A percentile compares a stretch with the other conserved stretches of the same genome.
These are phyloP conservation scores for Drosophila busckii DNA, from an alignment of 1,140 invertebrate species.

Conservation along the genomic window DNA sequence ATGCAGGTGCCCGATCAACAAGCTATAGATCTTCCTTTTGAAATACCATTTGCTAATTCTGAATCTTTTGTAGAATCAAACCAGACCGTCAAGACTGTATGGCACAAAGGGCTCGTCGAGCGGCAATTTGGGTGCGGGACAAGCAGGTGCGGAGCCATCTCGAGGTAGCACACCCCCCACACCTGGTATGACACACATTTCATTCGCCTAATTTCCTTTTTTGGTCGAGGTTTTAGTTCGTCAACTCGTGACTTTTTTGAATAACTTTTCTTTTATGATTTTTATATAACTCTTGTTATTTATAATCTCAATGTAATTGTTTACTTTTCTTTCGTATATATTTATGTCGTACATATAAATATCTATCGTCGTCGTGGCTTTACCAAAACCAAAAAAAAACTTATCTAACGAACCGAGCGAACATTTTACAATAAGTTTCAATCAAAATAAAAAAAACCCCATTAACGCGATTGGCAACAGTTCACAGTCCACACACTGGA, in stretches of 20 bases:
- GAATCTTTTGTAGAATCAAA: slow-evolving; percentile 62
- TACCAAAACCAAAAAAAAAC: neutral
- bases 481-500: too few species aligned
- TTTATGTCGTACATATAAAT: slow-evolving; percentile 22
- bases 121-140: slow-evolving; percentile 90
- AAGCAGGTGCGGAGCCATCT: slow-evolving; percentile 86
- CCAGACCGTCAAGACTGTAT: slow-evolving; percentile 87
- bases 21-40: neutral
- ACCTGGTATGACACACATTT: slow-evolving; percentile 89
- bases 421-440: slow-evolving; percentile 8
- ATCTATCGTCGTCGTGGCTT: neutral
- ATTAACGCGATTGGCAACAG: too few species aligned
- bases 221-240: slow-evolving; percentile 68
- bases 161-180: slow-evolving; percentile 99
- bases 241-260: slow-evolving; percentile 41
- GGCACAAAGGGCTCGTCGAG: slow-evolving; percentile 91
- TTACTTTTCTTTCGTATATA: slow-evolving; percentile 22
- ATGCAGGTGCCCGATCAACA: slow-evolving; percentile 83
- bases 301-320: slow-evolving; percentile 30
- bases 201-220: slow-evolving; percentile 65
- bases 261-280: slow-evolving; percentile 47
- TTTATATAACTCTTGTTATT: slow-evolving; percentile 45
- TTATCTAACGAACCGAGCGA: slow-evolving; percentile 17
- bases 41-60: accelerated
- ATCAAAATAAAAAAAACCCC: too few species aligned